These are phyloP conservation scores for Oxycera nigricornis DNA, from an alignment of 2,888 invertebrate species.

Conservation along the genomic window DNA sequence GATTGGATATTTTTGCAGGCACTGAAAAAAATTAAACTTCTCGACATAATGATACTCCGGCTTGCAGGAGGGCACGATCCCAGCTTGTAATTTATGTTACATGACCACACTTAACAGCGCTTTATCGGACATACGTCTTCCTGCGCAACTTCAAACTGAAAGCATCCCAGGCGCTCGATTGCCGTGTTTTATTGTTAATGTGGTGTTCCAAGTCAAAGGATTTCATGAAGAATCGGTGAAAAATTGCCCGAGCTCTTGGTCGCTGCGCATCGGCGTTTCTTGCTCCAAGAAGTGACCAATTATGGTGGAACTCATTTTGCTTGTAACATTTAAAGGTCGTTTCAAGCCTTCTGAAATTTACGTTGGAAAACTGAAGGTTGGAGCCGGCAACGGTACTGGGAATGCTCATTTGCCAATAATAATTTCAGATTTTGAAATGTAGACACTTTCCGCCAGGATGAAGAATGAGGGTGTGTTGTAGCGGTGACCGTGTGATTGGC, in stretches of 20 bases:
- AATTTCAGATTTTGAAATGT: constrained; percentile 21
- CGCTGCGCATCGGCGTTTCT: constrained; percentile 24
- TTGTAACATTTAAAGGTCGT: constrained; percentile 35
- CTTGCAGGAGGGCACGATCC: constrained; percentile 26
- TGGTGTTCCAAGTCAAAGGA: constrained; percentile 2
- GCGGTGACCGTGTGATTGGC: not conserved
- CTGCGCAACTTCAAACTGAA: constrained; percentile 17
- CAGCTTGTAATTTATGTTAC: constrained; percentile 36
- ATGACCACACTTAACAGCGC: constrained; percentile 34
- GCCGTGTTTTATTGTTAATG: constrained; percentile 40
- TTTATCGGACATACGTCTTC: constrained; percentile 31
- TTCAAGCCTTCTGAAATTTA: constrained; percentile 33
- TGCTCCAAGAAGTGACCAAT: constrained; percentile 21
- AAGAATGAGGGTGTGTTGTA: constrained; percentile 2
- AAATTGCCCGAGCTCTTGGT: constrained; percentile 13
- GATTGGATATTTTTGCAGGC: not conserved
- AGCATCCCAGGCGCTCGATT: constrained; percentile 23
- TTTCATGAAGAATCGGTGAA: constrained; percentile 22
- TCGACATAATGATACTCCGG: constrained; percentile 33
- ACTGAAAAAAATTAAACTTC: constrained; percentile 12
- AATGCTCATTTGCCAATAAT: constrained; percentile 20
- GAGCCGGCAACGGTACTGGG: not conserved
- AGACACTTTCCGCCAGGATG: not conserved
- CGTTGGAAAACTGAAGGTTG: not conserved
- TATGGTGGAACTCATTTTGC: constrained; percentile 38